Evolutionary conservation across 1,140 invertebrate species (phyloP).

Genomic region (Heliothis subflexa): DNA sequence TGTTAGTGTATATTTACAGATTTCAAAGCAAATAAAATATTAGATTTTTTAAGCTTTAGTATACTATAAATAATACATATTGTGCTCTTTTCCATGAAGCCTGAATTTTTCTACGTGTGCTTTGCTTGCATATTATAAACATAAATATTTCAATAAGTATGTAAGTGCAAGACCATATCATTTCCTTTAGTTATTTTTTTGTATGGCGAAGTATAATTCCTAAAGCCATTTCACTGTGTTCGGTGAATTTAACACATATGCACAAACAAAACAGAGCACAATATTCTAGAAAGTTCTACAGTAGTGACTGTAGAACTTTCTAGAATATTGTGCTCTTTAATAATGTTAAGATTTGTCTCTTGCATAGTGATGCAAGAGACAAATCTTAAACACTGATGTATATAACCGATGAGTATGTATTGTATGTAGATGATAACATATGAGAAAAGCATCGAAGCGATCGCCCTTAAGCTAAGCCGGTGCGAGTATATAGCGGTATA

Average conservation of each 20-base stretch:
- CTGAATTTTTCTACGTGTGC: constrained; percentile 14
- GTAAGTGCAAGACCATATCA: background rate
- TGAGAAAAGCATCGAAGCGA: constrained; percentile 80
- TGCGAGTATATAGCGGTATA: constrained; percentile 64
- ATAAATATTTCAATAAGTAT: background rate
- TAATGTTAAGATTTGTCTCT: too few species aligned
- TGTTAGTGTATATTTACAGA: constrained; percentile 83
- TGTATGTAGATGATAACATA: constrained; percentile 57
- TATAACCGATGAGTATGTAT: constrained; percentile 7
- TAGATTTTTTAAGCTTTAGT: constrained; percentile 44
- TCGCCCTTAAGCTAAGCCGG: constrained; percentile 68
- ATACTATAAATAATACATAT: constrained; percentile 36
- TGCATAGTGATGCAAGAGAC: background rate
- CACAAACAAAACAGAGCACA: constrained; percentile 17
- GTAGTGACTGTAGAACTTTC: constrained; percentile 14
- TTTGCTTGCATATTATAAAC: background rate
- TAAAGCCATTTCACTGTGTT: too few species aligned
- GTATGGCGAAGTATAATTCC: background rate
- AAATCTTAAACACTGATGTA: background rate
- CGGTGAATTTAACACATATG: background rate
- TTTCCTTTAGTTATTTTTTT: too few species aligned
- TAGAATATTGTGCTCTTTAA: constrained; percentile 47
- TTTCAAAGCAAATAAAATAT: constrained; percentile 58
- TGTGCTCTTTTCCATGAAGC: constrained; percentile 49
- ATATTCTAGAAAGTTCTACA: constrained; percentile 40